Conservation (phyloP, 2,113 vertebrate species). For the Ageneiosus marmoratus region DNA sequence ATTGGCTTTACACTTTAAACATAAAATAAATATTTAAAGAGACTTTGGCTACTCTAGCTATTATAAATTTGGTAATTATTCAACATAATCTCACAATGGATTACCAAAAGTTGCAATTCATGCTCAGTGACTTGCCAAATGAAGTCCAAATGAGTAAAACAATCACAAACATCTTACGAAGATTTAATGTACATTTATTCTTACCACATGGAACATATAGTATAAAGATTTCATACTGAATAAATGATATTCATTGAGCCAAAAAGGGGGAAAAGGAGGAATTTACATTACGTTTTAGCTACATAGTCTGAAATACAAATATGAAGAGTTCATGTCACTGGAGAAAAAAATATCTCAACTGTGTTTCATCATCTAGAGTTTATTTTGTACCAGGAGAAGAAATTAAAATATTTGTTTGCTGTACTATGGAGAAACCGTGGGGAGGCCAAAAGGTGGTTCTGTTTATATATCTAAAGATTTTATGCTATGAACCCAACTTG, state of each 20-base stretch:
- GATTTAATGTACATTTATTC: conserved; percentile 99
- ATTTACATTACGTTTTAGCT: conserved; percentile 99
- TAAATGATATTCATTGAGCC: conserved; percentile 99
- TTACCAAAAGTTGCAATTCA: neutral
- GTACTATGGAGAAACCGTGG: conserved; percentile 77
- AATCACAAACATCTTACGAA: conserved; percentile 99
- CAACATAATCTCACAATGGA: neutral
- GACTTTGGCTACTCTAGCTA: neutral
- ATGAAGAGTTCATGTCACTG: conserved; percentile 98
- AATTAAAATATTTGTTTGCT: conserved; percentile 81
- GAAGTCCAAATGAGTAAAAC: conserved; percentile 76
- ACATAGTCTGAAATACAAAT: conserved; percentile 99
- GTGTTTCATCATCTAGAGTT: conserved; percentile 95
- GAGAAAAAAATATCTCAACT: conserved; percentile 92
- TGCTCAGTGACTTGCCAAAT: too few species aligned
- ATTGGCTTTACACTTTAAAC: too few species aligned
- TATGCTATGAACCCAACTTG: conserved; percentile 67
- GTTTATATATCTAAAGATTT: conserved; percentile 60
- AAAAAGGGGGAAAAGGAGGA: conserved; percentile 96
- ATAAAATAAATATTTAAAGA: neutral
- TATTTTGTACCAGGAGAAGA: conserved; percentile 88
- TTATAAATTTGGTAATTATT: neutral
- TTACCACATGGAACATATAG: conserved; percentile 99
- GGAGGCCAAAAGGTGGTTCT: conserved; percentile 65
- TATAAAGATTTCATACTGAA: conserved; percentile 99